phyloP scores from a whole-genome alignment of 2,888 invertebrate species.

The Balanococcus diminutus region DNA sequence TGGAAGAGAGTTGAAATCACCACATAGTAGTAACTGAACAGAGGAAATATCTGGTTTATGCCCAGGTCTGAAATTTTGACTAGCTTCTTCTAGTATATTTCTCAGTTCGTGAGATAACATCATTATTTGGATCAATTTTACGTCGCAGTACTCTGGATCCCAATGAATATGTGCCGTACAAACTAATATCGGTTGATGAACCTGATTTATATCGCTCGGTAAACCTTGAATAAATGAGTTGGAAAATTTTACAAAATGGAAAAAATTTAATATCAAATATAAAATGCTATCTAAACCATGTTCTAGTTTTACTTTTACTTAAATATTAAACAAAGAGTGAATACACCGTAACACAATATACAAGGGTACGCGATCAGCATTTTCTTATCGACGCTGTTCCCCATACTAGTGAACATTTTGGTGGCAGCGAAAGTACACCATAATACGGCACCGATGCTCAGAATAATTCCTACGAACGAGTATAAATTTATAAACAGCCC shows the following conservation, averaged over 20 bases:
- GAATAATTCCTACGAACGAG: slow-evolving; percentile 70
- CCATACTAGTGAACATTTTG: slow-evolving; percentile 87
- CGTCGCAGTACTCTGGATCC: slow-evolving; percentile 99
- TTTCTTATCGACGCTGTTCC: slow-evolving; percentile 84
- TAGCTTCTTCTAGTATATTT: slow-evolving; percentile 83
- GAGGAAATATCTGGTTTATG: slow-evolving; percentile 75
- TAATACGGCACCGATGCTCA: slow-evolving; percentile 73
- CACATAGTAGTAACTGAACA: slow-evolving; percentile 92
- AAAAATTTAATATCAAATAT: slow-evolving; percentile 30
- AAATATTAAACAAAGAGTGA: slow-evolving; percentile 89
- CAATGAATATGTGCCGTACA: slow-evolving; percentile 99
- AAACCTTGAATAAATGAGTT: slow-evolving; percentile 64
- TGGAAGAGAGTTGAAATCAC: slow-evolving; percentile 97
- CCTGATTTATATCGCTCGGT: slow-evolving; percentile 76
- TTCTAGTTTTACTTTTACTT: slow-evolving; percentile 64
- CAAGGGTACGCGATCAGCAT: slow-evolving; percentile 91
- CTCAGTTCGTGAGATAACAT: slow-evolving; percentile 96
- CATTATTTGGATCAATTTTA: slow-evolving; percentile 99
- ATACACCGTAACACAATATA: slow-evolving; percentile 88
- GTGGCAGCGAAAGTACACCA: slow-evolving; percentile 95
- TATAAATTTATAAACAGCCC: slow-evolving; percentile 80
- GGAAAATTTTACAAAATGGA: slow-evolving; percentile 14
- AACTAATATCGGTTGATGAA: slow-evolving; percentile 86
- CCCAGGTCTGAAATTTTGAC: slow-evolving; percentile 76
- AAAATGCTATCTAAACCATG: neutral